Conservation (phyloP, 1,140 invertebrate species). For the Radopholus similis region DNA sequence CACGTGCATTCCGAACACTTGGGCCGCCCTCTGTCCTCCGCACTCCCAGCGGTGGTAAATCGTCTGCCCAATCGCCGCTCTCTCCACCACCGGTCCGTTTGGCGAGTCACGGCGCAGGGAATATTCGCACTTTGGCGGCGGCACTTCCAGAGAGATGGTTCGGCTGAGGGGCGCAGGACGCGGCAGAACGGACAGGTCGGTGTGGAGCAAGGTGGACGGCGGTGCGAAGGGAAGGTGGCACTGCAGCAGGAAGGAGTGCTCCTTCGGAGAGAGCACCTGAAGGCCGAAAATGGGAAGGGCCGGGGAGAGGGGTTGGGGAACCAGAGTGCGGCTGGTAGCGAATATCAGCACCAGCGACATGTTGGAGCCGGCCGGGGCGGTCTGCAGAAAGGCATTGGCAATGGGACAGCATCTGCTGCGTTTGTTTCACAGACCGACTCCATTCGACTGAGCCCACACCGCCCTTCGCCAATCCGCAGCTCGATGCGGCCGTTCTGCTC, state of each 20-base stretch:
- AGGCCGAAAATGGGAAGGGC: constrained; percentile 7
- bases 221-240: constrained; percentile 3
- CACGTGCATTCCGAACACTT: constrained; percentile 2
- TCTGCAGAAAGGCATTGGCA: neutral
- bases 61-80: constrained; percentile 34
- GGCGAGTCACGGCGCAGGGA: constrained; percentile 40
- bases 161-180: constrained; percentile 37
- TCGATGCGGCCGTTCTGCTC: neutral
- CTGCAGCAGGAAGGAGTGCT: constrained; percentile 25
- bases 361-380: neutral
- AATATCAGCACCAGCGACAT: constrained; percentile 16
- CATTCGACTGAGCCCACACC: neutral
- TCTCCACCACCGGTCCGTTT: constrained; percentile 40
- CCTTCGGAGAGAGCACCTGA: neutral
- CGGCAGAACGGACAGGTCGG: neutral
- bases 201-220: neutral
- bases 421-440: neutral
- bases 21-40: constrained; percentile 22
- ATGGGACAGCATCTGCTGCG: neutral
- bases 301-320: neutral
- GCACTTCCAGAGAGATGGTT: constrained; percentile 32
- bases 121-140: constrained; percentile 37
- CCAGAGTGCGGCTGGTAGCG: constrained; percentile 3
- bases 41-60: constrained; percentile 49
- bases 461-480: neutral